Evolutionary conservation across 2,113 vertebrate genomes (phyloP).

Genomic region (Drymodes brunneopygia): DNA sequence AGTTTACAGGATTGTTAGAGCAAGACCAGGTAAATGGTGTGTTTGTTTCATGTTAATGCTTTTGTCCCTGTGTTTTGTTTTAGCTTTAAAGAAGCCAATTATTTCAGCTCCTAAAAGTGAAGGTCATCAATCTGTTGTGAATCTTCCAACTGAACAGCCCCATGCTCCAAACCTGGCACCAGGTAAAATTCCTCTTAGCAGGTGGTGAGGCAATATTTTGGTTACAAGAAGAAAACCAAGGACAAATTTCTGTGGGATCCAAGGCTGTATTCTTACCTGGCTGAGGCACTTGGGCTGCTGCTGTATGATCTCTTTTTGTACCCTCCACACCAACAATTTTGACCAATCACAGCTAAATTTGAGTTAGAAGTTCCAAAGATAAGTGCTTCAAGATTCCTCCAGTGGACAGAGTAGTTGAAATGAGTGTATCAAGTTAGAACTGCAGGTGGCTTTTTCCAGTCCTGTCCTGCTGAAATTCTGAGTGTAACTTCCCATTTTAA

Average conservation of each 20-base stretch:
- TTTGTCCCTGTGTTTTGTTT: slow-evolving; percentile 31
- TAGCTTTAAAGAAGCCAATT: slow-evolving; percentile 72
- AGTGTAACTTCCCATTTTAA: neutral
- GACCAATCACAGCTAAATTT: neutral
- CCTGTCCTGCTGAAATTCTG: neutral
- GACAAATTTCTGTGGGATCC: neutral
- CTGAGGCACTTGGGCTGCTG: neutral
- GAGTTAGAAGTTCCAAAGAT: neutral
- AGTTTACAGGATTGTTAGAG: neutral
- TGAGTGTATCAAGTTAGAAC: fast-evolving
- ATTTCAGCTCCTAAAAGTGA: slow-evolving; percentile 62
- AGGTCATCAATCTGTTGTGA: slow-evolving; percentile 32
- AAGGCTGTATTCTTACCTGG: neutral
- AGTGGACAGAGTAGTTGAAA: neutral
- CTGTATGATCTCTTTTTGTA: fast-evolving
- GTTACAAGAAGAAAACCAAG: neutral
- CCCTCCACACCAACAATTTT: fast-evolving
- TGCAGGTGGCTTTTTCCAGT: neutral
- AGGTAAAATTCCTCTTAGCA: slow-evolving; percentile 48
- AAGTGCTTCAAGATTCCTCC: neutral
- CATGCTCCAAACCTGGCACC: slow-evolving; percentile 56
- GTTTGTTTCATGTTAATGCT: neutral
- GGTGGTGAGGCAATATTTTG: fast-evolving
- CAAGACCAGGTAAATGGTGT: neutral
- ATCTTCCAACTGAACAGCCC: slow-evolving; percentile 64